Conservation (phyloP, 2,113 vertebrate species). For the Epinephelus fuscoguttatus region DNA sequence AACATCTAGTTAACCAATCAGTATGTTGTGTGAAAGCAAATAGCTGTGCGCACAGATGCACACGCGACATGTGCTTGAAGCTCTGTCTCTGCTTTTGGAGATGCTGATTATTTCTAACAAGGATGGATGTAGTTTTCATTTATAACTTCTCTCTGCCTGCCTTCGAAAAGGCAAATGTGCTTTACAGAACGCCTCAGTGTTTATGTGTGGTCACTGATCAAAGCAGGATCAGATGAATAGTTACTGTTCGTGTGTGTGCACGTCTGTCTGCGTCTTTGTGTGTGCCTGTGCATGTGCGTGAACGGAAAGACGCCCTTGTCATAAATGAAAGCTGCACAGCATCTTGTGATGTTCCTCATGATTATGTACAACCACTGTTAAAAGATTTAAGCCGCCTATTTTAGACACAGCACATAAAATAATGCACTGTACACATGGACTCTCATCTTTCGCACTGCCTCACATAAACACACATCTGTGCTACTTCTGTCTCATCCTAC, state of each 20-base stretch:
- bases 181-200: background rate
- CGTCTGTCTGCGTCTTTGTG: conserved; percentile 1
- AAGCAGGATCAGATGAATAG: conserved; percentile 41
- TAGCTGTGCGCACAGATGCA: background rate
- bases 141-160: conserved; percentile 19
- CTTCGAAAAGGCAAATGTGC: conserved; percentile 8
- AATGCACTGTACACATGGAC: background rate
- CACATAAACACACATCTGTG: conserved; percentile 13
- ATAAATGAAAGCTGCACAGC: conserved; percentile 18
- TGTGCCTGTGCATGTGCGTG: background rate
- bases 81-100: conserved; percentile 21
- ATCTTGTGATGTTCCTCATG: conserved; percentile 25
- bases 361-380: conserved; percentile 17
- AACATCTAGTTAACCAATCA: conserved; percentile 13
- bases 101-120: conserved; percentile 32
- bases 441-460: background rate
- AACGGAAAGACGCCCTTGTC: background rate
- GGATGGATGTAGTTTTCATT: conserved; percentile 25
- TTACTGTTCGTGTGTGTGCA: conserved; percentile 13
- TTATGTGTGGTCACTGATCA: conserved; percentile 28
- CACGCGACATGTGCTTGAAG: conserved; percentile 5
- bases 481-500: conserved; percentile 41
- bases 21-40: background rate
- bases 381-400: conserved; percentile 36
- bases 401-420: conserved; percentile 14